Conservation (phyloP, 2,888 invertebrate species). For the Pachliopta kotzebuea region DNA sequence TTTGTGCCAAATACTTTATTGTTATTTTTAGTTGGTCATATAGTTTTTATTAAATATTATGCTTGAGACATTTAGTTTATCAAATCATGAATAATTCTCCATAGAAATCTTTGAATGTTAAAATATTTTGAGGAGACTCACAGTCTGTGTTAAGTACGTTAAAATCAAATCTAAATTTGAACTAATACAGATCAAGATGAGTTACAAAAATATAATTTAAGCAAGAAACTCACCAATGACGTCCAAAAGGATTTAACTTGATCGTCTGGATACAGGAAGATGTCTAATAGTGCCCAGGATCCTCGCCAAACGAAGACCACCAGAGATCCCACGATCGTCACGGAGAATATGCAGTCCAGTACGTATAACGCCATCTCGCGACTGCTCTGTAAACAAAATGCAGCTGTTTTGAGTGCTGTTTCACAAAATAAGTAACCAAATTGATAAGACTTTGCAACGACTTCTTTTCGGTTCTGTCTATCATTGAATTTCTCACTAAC, state of each 20-base stretch:
- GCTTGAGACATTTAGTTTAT: too few relatives aligned
- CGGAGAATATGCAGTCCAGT: conserved; percentile 92
- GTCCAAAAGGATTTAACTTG: conserved; percentile 85
- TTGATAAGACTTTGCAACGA: neutral
- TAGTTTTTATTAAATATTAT: too few relatives aligned
- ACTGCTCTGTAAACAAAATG: conserved; percentile 81
- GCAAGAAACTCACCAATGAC: conserved; percentile 85
- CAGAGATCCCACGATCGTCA: conserved; percentile 89
- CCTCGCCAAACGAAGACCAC: conserved; percentile 95
- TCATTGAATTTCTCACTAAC: too few relatives aligned
- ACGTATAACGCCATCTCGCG: conserved; percentile 87
- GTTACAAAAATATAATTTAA: too few relatives aligned
- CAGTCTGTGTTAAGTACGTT: too few relatives aligned
- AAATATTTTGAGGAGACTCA: too few relatives aligned
- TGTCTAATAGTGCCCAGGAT: conserved; percentile 90
- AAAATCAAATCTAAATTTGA: too few relatives aligned
- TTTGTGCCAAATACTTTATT: too few relatives aligned
- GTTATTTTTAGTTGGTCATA: too few relatives aligned
- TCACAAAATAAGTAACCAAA: neutral
- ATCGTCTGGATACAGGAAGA: conserved; percentile 88
- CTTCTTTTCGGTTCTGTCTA: conserved; percentile 2
- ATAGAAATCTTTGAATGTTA: too few relatives aligned
- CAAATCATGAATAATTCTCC: too few relatives aligned
- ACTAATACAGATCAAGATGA: too few relatives aligned
- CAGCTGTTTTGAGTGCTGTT: conserved; percentile 1